These are phyloP conservation scores for Calosoma granatense DNA, from an alignment of 1,140 invertebrate genomes.

Conservation along the genomic window DNA sequence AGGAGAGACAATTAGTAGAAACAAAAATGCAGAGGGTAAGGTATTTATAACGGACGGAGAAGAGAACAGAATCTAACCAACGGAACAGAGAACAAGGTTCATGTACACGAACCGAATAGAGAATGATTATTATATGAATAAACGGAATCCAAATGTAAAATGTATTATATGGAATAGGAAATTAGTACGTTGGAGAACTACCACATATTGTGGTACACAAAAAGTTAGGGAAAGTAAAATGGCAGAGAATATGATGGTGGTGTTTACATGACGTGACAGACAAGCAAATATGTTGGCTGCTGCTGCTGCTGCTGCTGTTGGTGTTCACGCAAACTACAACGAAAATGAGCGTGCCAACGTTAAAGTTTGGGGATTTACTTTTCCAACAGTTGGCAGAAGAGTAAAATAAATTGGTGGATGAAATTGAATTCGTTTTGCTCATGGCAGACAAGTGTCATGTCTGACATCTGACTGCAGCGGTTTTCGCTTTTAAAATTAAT, in stretches of 20 bases:
- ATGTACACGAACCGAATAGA: too few relatives aligned
- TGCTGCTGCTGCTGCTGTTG: background rate
- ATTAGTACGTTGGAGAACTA: too few relatives aligned
- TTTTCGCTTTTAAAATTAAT: background rate
- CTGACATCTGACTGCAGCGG: background rate
- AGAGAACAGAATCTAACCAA: too few relatives aligned
- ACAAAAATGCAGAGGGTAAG: background rate
- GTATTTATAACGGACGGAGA: background rate
- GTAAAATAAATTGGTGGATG: conserved; percentile 1
- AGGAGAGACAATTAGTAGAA: background rate
- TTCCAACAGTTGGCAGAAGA: background rate
- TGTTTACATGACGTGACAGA: background rate
- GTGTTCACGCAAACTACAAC: background rate
- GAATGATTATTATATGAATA: too few relatives aligned
- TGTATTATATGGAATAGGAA: too few relatives aligned
- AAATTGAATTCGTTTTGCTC: conserved; percentile 3
- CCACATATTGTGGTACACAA: too few relatives aligned
- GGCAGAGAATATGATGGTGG: background rate
- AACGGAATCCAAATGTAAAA: too few relatives aligned
- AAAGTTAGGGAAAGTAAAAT: too few relatives aligned
- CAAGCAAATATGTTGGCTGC: conserved; percentile 1
- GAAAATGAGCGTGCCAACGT: background rate
- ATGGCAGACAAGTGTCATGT: background rate
- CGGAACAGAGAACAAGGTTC: too few relatives aligned
- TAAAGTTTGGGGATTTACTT: conserved; percentile 4